Percentiles rank a stretch among this genome's conserved stretches.
These are phyloP conservation scores for Eremobia ochroleuca DNA, from an alignment of 2,888 invertebrate genomes.

Conservation along the genomic window DNA sequence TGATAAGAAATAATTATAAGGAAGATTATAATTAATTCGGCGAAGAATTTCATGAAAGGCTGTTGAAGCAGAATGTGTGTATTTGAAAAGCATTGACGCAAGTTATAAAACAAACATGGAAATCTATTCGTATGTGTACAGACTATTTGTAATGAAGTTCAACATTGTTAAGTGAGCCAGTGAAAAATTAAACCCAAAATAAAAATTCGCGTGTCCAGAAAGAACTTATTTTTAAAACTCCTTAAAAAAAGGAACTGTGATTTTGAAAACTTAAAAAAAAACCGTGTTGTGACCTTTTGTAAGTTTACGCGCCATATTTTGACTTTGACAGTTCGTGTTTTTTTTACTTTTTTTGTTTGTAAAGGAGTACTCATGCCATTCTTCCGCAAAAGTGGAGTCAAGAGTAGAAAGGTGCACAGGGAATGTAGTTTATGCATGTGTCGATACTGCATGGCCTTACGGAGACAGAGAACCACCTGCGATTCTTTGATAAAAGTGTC, in stretches of 20 bases:
- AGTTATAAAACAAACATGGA: conserved; percentile 79
- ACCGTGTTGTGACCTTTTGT: conserved; percentile 40
- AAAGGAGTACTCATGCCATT: conserved; percentile 90
- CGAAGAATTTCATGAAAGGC: neutral
- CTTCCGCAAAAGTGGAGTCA: conserved; percentile 78
- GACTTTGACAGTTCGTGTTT: conserved; percentile 54
- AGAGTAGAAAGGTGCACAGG: conserved; percentile 85
- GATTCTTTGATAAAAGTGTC: conserved; percentile 85
- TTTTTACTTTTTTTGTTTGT: conserved; percentile 23
- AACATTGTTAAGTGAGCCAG: conserved; percentile 71
- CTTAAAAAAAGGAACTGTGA: conserved; percentile 29
- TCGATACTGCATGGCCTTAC: conserved; percentile 82
- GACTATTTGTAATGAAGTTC: conserved; percentile 85
- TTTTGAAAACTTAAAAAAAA: neutral
- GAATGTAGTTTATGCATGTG: conserved; percentile 84
- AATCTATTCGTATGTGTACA: conserved; percentile 86
- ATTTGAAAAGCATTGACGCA: conserved; percentile 45
- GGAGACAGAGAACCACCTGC: conserved; percentile 81
- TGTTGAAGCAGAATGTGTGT: conserved; percentile 48
- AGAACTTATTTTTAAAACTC: conserved; percentile 26
- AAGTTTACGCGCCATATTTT: conserved; percentile 48
- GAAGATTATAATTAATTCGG: conserved; percentile 13
- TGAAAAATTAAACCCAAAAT: conserved; percentile 28
- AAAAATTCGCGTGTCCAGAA: conserved; percentile 13
- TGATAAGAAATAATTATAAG: conserved; percentile 4